Percentiles rank a stretch among this genome's conserved stretches.
These are phyloP conservation scores for Amphiprion percula DNA, from an alignment of 2,113 vertebrate species.

Conservation along the genomic window DNA sequence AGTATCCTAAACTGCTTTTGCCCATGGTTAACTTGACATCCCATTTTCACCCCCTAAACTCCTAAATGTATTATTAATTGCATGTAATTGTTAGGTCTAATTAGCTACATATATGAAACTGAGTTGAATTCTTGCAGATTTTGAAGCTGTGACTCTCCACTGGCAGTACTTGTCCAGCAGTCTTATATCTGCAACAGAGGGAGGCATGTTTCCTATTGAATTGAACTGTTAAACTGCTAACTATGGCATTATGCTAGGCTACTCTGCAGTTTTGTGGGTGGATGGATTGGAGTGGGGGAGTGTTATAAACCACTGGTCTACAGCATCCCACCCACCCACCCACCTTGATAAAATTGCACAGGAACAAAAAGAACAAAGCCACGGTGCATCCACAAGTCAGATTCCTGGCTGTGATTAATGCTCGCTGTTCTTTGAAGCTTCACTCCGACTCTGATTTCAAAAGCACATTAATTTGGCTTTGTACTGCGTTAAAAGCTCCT, in stretches of 20 bases:
- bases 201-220: not conserved
- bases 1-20: not conserved
- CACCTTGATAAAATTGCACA: conserved; percentile 15
- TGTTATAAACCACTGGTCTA: conserved; percentile 15
- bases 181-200: not conserved
- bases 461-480: conserved; percentile 70
- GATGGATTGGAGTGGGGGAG: conserved; percentile 1
- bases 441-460: conserved; percentile 62
- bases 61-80: not conserved
- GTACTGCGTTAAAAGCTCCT: conserved; percentile 46
- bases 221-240: not conserved
- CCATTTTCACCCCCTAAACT: not conserved
- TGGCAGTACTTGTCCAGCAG: not conserved
- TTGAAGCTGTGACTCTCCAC: not conserved
- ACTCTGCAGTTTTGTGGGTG: conserved; percentile 7
- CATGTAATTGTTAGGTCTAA: not conserved
- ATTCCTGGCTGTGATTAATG: conserved; percentile 68
- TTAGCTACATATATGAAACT: not conserved
- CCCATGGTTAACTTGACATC: not conserved
- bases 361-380: conserved; percentile 57
- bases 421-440: conserved; percentile 68
- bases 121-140: not conserved
- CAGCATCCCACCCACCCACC: conserved; percentile 32
- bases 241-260: not conserved
- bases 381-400: conserved; percentile 52